Conservation (phyloP, 2,888 invertebrate genomes). For the Eristalinus sepulchralis region DNA sequence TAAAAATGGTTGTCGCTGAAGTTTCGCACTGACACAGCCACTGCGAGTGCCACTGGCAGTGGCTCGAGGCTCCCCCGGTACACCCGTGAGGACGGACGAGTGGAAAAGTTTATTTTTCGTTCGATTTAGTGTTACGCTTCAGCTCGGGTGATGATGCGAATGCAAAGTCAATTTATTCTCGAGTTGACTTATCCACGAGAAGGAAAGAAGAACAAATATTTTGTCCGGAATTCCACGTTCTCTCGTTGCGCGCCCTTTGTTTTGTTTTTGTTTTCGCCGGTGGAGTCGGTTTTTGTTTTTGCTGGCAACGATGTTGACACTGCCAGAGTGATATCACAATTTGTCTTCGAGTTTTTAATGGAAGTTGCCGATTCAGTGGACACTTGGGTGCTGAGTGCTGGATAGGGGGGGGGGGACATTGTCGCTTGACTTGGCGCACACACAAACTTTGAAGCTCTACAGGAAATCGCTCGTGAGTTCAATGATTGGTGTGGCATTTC, state of each 20-base stretch:
- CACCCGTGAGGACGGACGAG: constrained; percentile 23
- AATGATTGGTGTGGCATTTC: not conserved
- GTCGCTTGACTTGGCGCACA: not conserved
- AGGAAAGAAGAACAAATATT: constrained; percentile 54
- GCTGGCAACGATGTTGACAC: constrained; percentile 51
- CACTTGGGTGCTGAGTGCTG: not conserved
- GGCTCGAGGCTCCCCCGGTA: not conserved
- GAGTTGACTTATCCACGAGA: constrained; percentile 65
- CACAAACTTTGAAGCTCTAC: not conserved
- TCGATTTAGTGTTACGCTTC: constrained; percentile 71
- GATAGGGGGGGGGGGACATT: not conserved
- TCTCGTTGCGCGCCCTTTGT: not conserved
- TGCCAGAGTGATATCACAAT: constrained; percentile 67
- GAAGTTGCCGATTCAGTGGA: constrained; percentile 17
- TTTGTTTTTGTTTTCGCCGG: constrained; percentile 3
- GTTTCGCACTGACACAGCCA: constrained; percentile 3
- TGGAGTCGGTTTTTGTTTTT: constrained; percentile 1
- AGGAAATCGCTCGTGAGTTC: not conserved
- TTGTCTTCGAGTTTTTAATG: constrained; percentile 65
- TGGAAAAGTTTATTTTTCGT: constrained; percentile 69
- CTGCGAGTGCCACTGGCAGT: not conserved
- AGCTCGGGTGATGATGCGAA: constrained; percentile 70
- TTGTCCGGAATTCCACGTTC: constrained; percentile 24
- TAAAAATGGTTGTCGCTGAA: constrained; percentile 59
- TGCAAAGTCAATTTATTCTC: constrained; percentile 70